phyloP scores from a whole-genome alignment of 2,888 invertebrate species.

The Gnatocerus cornutus region DNA sequence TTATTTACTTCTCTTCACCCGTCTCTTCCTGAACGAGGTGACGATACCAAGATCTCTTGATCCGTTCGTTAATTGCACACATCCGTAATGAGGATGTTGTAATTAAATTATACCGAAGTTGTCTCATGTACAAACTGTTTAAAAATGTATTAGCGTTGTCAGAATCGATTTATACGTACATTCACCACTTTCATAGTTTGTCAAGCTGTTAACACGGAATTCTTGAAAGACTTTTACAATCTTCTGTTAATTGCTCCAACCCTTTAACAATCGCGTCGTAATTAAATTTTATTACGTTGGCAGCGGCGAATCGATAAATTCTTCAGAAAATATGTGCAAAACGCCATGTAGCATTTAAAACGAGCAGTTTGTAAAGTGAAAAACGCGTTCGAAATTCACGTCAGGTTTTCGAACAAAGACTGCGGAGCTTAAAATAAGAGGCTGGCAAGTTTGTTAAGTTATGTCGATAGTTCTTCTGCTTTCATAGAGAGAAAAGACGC shows the following conservation, averaged over 20 bases:
- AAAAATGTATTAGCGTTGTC: too few relatives aligned
- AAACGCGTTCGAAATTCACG: slow-evolving; percentile 43
- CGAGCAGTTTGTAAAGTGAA: slow-evolving; percentile 36
- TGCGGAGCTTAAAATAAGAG: slow-evolving; percentile 49
- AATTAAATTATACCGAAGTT: slow-evolving; percentile 31
- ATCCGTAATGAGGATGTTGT: slow-evolving; percentile 21
- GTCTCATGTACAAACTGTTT: too few relatives aligned
- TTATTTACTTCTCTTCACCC: slow-evolving; percentile 42
- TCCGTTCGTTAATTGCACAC: slow-evolving; percentile 36
- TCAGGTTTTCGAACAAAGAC: slow-evolving; percentile 46
- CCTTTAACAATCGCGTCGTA: slow-evolving; percentile 15
- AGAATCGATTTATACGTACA: too few relatives aligned
- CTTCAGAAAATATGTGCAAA: slow-evolving; percentile 27
- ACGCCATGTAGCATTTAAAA: slow-evolving; percentile 34
- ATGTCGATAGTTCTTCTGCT: slow-evolving; percentile 48
- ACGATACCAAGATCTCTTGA: slow-evolving; percentile 41
- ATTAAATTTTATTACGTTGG: slow-evolving; percentile 39
- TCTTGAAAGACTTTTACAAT: neutral
- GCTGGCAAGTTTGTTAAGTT: slow-evolving; percentile 50
- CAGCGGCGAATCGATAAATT: slow-evolving; percentile 23
- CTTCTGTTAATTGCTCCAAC: neutral
- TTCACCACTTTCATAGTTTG: too few relatives aligned
- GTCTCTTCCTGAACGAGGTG: slow-evolving; percentile 35
- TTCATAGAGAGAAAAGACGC: slow-evolving; percentile 38
- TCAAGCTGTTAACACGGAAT: neutral